A percentile compares a stretch with the other conserved stretches of the same genome.
Evolutionary conservation across 2,888 invertebrate species (phyloP).

Genomic region (Cordylochernes scorpioides): DNA sequence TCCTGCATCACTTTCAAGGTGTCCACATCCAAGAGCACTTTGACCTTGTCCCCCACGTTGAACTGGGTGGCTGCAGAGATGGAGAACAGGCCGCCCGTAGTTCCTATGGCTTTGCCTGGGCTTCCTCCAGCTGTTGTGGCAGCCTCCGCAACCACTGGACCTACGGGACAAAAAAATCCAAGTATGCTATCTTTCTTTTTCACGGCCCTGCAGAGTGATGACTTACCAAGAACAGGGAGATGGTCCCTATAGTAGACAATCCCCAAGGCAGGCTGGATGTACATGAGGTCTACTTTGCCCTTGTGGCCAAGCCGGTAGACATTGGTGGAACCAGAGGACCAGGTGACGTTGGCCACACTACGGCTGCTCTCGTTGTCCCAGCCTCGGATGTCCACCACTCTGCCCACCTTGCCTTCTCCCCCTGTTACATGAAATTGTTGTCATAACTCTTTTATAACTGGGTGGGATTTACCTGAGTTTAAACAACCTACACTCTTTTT

Average conservation of each 20-base stretch:
- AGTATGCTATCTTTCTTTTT: no score
- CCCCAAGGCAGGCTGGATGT: slow-evolving; percentile 37
- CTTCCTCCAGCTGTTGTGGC: no score
- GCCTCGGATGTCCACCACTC: slow-evolving; percentile 53
- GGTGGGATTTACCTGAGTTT: slow-evolving; percentile 55
- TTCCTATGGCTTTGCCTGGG: no score
- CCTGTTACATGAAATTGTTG: no score
- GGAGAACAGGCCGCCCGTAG: no score
- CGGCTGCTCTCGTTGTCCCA: slow-evolving; percentile 66
- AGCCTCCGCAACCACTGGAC: no score
- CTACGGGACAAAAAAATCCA: no score
- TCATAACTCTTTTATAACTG: slow-evolving; percentile 39
- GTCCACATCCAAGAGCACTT: slow-evolving; percentile 43
- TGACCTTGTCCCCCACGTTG: slow-evolving; percentile 53
- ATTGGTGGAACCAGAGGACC: slow-evolving; percentile 51
- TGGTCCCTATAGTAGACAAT: slow-evolving; percentile 54
- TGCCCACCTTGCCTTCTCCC: slow-evolving; percentile 39
- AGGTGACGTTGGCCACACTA: slow-evolving; percentile 58
- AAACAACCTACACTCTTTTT: no score
- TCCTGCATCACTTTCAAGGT: slow-evolving; percentile 49
- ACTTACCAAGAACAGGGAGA: slow-evolving; percentile 41
- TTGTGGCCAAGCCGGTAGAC: slow-evolving; percentile 60
- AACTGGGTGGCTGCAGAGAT: no score
- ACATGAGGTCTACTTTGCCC: slow-evolving; percentile 61
- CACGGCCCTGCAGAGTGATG: no score